phyloP scores from a whole-genome alignment of 2,113 vertebrate species.

The Cyprinus carpio region DNA sequence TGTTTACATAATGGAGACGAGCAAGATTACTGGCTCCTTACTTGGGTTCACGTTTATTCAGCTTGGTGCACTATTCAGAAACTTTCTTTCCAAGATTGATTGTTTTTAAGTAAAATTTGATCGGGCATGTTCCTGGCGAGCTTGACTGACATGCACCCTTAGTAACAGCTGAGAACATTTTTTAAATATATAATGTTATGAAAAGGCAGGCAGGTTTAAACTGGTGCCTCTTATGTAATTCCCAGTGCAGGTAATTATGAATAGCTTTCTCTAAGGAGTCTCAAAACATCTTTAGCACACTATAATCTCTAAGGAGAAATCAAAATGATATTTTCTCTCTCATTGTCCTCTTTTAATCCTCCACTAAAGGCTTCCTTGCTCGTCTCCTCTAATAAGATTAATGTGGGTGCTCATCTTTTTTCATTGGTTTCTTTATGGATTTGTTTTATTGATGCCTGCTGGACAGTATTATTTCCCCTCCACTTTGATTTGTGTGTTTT shows the following conservation, averaged over 20 bases:
- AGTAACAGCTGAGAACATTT: not conserved
- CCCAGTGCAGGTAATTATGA: slow-evolving; percentile 12
- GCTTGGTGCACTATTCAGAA: no score
- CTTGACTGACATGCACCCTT: not conserved
- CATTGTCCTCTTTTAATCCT: slow-evolving; percentile 26
- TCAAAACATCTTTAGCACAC: slow-evolving; percentile 60
- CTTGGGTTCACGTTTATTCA: not conserved
- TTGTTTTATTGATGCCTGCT: slow-evolving; percentile 46
- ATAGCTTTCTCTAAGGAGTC: slow-evolving; percentile 71
- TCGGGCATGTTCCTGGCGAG: not conserved
- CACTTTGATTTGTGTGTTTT: slow-evolving; percentile 40
- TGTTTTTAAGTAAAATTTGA: no score
- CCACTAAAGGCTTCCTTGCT: slow-evolving; percentile 3
- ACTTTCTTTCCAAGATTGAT: not conserved
- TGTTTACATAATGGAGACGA: slow-evolving; percentile 43
- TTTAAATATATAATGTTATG: not conserved
- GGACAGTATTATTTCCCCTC: slow-evolving; percentile 51
- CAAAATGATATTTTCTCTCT: slow-evolving; percentile 14
- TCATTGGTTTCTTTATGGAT: not conserved
- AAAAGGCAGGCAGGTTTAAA: not conserved
- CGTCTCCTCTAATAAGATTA: slow-evolving; percentile 20
- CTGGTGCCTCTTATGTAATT: slow-evolving; percentile 36
- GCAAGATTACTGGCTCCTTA: slow-evolving; percentile 18
- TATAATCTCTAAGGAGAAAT: slow-evolving; percentile 42
- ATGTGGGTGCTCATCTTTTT: slow-evolving; percentile 16